A percentile compares a stretch with the other conserved stretches of the same genome.
Evolutionary conservation across 1,140 invertebrate genomes (phyloP).

Genomic region (Drosophila oshimai): DNA sequence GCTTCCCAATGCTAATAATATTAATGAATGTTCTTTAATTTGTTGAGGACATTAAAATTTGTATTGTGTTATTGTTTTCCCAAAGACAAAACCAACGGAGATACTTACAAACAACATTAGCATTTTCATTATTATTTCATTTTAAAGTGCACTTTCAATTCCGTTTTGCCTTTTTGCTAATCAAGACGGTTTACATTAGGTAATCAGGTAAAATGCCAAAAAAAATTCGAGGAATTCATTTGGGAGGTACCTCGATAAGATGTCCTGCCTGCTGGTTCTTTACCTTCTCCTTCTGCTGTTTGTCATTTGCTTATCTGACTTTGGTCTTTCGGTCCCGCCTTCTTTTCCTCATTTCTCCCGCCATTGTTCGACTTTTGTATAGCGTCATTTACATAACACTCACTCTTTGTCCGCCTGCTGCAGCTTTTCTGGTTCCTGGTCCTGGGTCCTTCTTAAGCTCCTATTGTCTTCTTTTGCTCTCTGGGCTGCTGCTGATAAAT

Average conservation of each 20-base stretch:
- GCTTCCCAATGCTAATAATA: too few species aligned
- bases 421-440: slow-evolving; percentile 19
- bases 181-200: slow-evolving; percentile 30
- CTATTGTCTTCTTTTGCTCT: slow-evolving; percentile 16
- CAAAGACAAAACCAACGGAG: too few species aligned
- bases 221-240: neutral
- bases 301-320: slow-evolving; percentile 69
- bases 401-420: slow-evolving; percentile 17
- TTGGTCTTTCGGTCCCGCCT: slow-evolving; percentile 24
- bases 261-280: slow-evolving; percentile 2
- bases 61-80: too few species aligned
- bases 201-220: neutral
- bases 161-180: slow-evolving; percentile 2
- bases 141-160: neutral
- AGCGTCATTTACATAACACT: slow-evolving; percentile 52
- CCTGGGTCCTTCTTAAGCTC: slow-evolving; percentile 14
- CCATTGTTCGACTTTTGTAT: slow-evolving; percentile 39
- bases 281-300: slow-evolving; percentile 44
- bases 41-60: too few species aligned
- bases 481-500: slow-evolving; percentile 16
- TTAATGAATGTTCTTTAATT: too few species aligned
- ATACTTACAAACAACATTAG: too few species aligned
- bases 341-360: slow-evolving; percentile 4
- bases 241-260: slow-evolving; percentile 3
- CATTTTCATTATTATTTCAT: neutral